These are phyloP conservation scores for Pogonus chalceus DNA, from an alignment of 1,140 invertebrate genomes.

Conservation along the genomic window DNA sequence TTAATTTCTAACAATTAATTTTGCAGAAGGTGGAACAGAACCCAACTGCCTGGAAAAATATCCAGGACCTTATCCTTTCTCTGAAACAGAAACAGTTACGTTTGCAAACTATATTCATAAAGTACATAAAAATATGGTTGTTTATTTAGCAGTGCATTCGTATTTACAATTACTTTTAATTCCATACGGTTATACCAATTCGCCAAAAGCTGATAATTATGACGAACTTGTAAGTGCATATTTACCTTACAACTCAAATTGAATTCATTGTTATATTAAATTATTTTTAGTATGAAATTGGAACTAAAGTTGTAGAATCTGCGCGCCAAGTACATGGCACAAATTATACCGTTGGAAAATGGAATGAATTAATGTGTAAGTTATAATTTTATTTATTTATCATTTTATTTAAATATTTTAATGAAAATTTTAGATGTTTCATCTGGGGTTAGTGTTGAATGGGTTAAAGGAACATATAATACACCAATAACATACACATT, in stretches of 20 bases:
- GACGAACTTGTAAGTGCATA: conserved; percentile 50
- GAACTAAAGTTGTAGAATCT: conserved; percentile 44
- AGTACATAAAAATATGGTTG: conserved; percentile 42
- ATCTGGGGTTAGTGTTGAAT: conserved; percentile 44
- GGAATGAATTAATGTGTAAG: conserved; percentile 49
- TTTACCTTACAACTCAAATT: conserved; percentile 16
- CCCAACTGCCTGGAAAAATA: conserved; percentile 61
- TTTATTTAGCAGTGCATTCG: conserved; percentile 68
- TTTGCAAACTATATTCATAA: conserved; percentile 42
- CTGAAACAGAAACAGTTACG: conserved; percentile 59
- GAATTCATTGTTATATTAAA: conserved; percentile 6
- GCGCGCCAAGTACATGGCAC: conserved; percentile 52
- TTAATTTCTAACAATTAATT: no score
- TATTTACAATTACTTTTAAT: conserved; percentile 62
- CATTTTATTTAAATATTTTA: no score
- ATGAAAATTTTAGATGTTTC: no score
- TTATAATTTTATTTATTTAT: no score
- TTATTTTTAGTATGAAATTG: conserved; percentile 43
- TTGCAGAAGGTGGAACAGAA: conserved; percentile 45
- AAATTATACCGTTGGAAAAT: conserved; percentile 45
- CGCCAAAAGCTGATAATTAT: conserved; percentile 47
- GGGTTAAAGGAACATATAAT: conserved; percentile 40
- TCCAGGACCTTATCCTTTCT: conserved; percentile 56
- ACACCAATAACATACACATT: conserved; percentile 46
- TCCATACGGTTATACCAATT: conserved; percentile 54